Evolutionary conservation across 2,113 vertebrate genomes (phyloP), one percentile per base, ranked within the genome.

Genomic region (Nesoenas mayeri): DNA sequence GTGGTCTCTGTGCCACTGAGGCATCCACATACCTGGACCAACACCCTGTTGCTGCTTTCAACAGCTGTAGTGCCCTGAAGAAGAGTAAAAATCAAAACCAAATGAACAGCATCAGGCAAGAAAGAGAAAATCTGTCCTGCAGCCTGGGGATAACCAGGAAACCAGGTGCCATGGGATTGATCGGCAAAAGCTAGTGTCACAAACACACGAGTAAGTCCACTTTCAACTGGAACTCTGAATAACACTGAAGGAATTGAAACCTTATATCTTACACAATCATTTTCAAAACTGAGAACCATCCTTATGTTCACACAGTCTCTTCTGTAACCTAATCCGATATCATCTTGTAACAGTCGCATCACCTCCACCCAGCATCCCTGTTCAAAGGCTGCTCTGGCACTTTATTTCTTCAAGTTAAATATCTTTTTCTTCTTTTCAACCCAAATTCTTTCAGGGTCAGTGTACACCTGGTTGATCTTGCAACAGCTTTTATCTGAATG

Each of bases 261-360:
- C 6, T 31, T 0, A 0, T 31, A 22, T 58, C 51, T 86, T 36
- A 58, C 38, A 67, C 16, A 15, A n/a, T 42, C 12, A 24, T 74
- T 84, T 94, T 36, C 73, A 71, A 89, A 73, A 18, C 42, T 0
- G 1, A 81, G 56, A 71, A 67, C 47, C 13, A 48, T 26, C 34
- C 31, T 32, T 4, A 10, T 25, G 16, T 71, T 96, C 73, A 51
- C n/a, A 34, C 31, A 50, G 32, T 71, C 51, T 79, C 73, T 40
- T 85, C 42, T 9, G 32, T 71, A 85, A 66, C 2, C 22, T 42
- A 50, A 84, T 53, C 32, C 0, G 0, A 12, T 0, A 0, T 51
- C 42, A 47, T 56, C 56, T 62, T 58, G 8, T 78, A 40, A n/a
- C 21, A 66, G 50, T 11, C 56, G 66, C 75, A 28, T 19, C 17